Base-by-base conservation (phyloP, 1,140 invertebrate genomes). In the Polypedilum pembai region DNA sequence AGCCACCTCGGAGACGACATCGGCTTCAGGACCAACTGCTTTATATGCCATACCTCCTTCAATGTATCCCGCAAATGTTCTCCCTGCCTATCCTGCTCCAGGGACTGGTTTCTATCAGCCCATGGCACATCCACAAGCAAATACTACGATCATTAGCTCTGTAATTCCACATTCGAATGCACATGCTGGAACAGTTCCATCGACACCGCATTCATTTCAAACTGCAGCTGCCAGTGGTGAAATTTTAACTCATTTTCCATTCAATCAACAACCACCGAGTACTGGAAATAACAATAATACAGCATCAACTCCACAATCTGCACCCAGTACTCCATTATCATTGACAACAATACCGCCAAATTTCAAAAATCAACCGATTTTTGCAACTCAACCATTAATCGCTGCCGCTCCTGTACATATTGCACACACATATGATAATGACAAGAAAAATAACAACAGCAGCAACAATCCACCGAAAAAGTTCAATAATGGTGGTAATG, bases 21-120 rank as follows among this genome's bases (percentile, higher is more conserved):
- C 82, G 80, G 79, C 78, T 12, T 76, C 77, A 73, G 77, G 77
- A 63, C 76, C 81, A 41, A 73, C 7, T n/a, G n/a, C n/a, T 77
- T 80, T 77, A 78, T 81, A 81, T 72, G 79, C 80, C n/a, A 72
- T 82, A 74, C 80, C 80, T 74, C 78, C 80, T n/a, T 77, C 80
- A 7, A 41, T 82, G 74, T 80, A 82, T 76, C 80, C 80, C 5
- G 24, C 24, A 56, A 81, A 80, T 74, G 78, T 82, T 75, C 80
- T 82, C 69, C 81, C 81, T 10, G 45, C 10, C n/a, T 82, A 82
- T 74, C 21, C 74, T 56, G 10, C 73, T 41, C 66, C 79, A 40
- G 78, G 77, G 41, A 75, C 77, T 24, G 40, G 24, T 8, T 73
- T 41, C 3, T 41, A 73, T 40, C 40, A 40, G 15, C 72, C 24